Evolutionary conservation across 2,888 invertebrate genomes (phyloP).

Genomic region (Dascillus cervinus): DNA sequence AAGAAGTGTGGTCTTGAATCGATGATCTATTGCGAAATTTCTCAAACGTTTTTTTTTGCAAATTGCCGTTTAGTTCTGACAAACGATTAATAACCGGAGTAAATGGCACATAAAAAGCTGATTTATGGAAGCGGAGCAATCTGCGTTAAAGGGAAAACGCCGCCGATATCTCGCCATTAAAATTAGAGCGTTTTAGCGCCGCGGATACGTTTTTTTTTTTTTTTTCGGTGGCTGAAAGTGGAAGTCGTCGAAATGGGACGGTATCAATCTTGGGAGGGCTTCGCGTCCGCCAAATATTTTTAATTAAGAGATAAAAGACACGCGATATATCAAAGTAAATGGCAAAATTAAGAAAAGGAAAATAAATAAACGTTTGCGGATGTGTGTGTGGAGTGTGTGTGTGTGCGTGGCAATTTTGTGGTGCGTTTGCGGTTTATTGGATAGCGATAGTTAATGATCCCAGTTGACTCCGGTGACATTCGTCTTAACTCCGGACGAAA

Average conservation of each 20-base stretch:
- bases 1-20: slow-evolving; percentile 24
- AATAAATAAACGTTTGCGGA: slow-evolving; percentile 23
- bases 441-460: slow-evolving; percentile 20
- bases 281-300: slow-evolving; percentile 12
- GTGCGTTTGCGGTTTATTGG: slow-evolving; percentile 18
- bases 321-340: slow-evolving; percentile 23
- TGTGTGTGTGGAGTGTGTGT: slow-evolving; percentile 18
- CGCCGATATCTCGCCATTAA: slow-evolving; percentile 36
- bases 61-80: slow-evolving; percentile 35
- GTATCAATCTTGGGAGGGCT: not conserved
- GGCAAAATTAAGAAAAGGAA: slow-evolving; percentile 21
- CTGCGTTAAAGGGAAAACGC: slow-evolving; percentile 30
- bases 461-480: slow-evolving; percentile 15
- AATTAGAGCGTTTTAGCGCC: slow-evolving; percentile 30
- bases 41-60: slow-evolving; percentile 28
- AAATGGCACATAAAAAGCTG: slow-evolving; percentile 42
- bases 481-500: slow-evolving; percentile 9
- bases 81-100: slow-evolving; percentile 41
- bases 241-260: too few relatives aligned
- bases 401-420: slow-evolving; percentile 16
- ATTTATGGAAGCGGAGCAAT: slow-evolving; percentile 38
- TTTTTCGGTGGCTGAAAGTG: too few relatives aligned
- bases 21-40: slow-evolving; percentile 30
- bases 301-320: slow-evolving; percentile 23
- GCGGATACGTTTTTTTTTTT: too few relatives aligned